phyloP scores from a whole-genome alignment of 2,113 vertebrate genomes.

The Opisthocomus hoazin region DNA sequence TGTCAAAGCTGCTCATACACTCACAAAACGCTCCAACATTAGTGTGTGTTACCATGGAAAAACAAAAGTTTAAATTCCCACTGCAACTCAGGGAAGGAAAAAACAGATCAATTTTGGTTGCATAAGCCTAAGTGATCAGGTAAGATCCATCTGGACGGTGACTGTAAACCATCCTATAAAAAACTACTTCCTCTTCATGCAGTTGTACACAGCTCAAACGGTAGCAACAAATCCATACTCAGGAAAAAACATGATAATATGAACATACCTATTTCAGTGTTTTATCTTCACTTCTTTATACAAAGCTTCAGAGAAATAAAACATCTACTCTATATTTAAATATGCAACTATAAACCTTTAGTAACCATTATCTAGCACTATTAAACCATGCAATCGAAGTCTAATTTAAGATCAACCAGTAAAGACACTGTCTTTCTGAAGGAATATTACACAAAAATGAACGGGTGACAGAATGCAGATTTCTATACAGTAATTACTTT shows the following conservation, averaged over 20 bases:
- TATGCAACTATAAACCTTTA: neutral
- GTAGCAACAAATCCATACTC: neutral
- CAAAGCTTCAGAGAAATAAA: neutral
- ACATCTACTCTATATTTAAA: neutral
- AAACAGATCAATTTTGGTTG: neutral
- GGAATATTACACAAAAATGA: neutral
- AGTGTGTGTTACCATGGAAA: constrained; percentile 5
- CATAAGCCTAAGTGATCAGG: neutral
- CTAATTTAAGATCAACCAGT: neutral
- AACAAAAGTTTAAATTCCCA: neutral
- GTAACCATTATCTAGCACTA: neutral
- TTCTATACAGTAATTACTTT: neutral
- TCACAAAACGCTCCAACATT: neutral
- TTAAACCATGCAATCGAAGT: neutral
- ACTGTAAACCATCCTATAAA: neutral
- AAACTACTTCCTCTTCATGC: neutral
- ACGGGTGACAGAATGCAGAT: neutral
- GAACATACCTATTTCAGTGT: neutral
- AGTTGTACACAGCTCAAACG: neutral
- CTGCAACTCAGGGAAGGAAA: neutral
- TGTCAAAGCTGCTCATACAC: neutral
- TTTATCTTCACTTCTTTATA: neutral
- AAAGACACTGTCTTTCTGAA: neutral
- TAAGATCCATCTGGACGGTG: neutral
- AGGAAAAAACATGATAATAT: neutral